Base-by-base conservation (phyloP, 2,113 vertebrate species). In the Anguilla japonica region DNA sequence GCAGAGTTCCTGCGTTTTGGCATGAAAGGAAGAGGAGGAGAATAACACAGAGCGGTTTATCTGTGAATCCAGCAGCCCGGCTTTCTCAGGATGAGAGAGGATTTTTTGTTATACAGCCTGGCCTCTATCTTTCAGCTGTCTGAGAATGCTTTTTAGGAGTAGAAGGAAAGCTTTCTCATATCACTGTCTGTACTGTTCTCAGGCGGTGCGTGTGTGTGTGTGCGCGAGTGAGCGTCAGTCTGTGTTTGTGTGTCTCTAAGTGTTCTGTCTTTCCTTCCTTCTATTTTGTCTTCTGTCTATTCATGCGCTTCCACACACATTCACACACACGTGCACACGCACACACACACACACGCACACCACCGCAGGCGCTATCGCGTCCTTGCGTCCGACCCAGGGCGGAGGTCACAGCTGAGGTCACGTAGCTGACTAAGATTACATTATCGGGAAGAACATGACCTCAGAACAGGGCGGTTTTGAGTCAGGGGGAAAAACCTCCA, bases 361-460 rank as follows among this genome's bases (percentile, higher is more conserved):
- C 83, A 40, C 53, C 5, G 6, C 34, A 18, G 2, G 53, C n/a
- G 57, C 79, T 83, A 40, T 34, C 43, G 34, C 39, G 86, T 90
- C 89, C 92, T 91, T 88, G 83, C 84, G 79, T 86, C 41, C 84
- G 86, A 91, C 91, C 91, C 5, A 20, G 84, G 50, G 63, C 87
- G 87, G n/a, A 81, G 56, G 22, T 90, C 89, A 91, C 89, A 91
- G 86, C 82, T 88, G 87, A 89, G 89, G 88, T 91, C 92, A 92
- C 92, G 94, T 93, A 92, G 91, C 94, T 92, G 92, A 93, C 92
- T 82, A 0, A 91, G 93, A 93, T 93, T 94, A 92, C 94, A 94
- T 94, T 93, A 95, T 94, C 92, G 93, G 93, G 84, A 89, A 60
- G 91, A 94, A 93, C 88, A 85, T 95, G 95, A 95, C 94, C 94